phyloP scores from a whole-genome alignment of 2,113 vertebrate genomes.

The Hipposideros armiger region DNA sequence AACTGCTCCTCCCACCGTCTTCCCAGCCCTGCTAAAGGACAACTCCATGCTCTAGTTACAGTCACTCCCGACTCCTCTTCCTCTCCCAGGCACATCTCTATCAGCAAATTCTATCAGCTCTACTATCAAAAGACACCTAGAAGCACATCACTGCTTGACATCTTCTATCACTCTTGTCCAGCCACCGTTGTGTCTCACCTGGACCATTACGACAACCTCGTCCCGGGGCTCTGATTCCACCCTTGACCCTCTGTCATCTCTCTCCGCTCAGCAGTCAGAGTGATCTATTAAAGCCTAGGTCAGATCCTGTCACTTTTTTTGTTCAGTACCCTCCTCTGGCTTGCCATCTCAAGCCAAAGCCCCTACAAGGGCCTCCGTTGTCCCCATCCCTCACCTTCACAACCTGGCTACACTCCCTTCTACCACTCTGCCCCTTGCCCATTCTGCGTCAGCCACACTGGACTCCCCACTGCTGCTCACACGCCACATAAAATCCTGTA shows the following conservation, averaged over 20 bases:
- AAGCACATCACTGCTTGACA: background rate
- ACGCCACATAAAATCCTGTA: background rate
- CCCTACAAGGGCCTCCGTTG: background rate
- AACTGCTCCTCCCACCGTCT: background rate
- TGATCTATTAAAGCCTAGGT: background rate
- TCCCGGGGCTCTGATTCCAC: background rate
- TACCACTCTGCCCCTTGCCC: background rate
- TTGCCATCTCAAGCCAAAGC: background rate
- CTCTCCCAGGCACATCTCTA: background rate
- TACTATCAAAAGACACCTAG: background rate
- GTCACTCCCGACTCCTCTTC: background rate
- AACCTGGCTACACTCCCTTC: background rate
- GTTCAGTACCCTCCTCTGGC: background rate
- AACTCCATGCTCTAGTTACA: background rate
- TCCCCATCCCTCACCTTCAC: background rate
- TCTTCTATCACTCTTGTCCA: too few relatives aligned
- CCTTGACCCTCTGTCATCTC: background rate
- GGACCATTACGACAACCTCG: background rate
- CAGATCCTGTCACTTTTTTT: background rate
- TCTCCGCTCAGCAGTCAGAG: background rate
- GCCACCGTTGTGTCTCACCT: too few relatives aligned
- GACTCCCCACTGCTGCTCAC: background rate
- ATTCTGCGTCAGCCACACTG: background rate
- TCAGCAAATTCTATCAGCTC: background rate
- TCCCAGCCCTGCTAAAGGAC: background rate